Evolutionary conservation across 2,888 invertebrate species (phyloP), one percentile per base, ranked within the genome.

Genomic region (Parascotia fuliginaria): DNA sequence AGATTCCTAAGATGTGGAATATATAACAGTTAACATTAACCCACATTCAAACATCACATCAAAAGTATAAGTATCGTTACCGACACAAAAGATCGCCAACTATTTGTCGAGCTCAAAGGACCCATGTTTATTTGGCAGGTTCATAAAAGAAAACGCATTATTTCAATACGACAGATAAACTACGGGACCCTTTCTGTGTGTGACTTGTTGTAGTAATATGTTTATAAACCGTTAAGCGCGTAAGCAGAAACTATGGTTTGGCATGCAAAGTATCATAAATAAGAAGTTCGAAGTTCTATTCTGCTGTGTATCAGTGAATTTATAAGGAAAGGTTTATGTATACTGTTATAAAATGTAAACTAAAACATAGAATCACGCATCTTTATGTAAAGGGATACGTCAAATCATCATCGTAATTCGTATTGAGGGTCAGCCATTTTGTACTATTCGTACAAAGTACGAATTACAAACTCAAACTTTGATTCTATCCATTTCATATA

Each of bases 101-200:
- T 33, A 46, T 40, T 40, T 33, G 45, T 45, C 24, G 31, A 13
- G 24, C 15, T 28, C 33, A 46, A 39, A 46, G 32, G 39, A 15
- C 27, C 32, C 9, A 27, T 22, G 39, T 43, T 40, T 41, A 43
- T 40, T 43, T 31, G 27, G 7, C 13, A 46, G 45, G 27, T 1
- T 24, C 15, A 4, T 39, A 16, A 34, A 33, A 12, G 7, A 40
- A 16, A 28, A 31, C 28, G 40, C 33, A 43, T 43, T 40, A 43
- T 31, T 43, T 43, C 22, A 43, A 43, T 43, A 29, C 39, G 22
- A 34, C 11, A 16, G 33, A 16, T 48, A 37, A 19, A 6, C 24
- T 6, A 9, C 12, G 16, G n/a, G 14, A 43, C 13, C 22, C 9
- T 32, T 11, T 15, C 11, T 39, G 34, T 36, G 29, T 40, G 42